Evolutionary conservation across 2,797 vertebrate genomes (phyloP), one percentile per base, ranked within the genome.

Genomic region (Cossypha heuglini): DNA sequence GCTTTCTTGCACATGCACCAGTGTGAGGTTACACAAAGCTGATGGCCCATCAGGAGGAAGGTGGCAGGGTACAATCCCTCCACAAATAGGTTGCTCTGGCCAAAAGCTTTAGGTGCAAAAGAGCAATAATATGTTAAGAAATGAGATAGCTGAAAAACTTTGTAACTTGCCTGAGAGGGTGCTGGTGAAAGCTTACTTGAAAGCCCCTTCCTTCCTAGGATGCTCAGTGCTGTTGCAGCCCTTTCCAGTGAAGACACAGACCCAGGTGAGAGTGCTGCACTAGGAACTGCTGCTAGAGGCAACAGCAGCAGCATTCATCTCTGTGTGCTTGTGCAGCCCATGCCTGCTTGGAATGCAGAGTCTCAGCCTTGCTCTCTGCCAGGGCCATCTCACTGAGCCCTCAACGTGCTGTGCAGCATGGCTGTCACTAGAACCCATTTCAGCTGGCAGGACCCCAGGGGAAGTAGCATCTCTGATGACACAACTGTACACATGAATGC

Each of bases 311-410:
- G 22, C 16, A 12, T 24, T 11, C 37, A 11, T 0, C 35, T 31
- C 15, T 10, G n/a, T 37, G 31, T 3, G 0, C 10, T 5, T 0
- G 4, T 43, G 33, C 46, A 48, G 37, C 11, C 37, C 2, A 0
- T 13, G 11, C 12, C 37, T 3, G 1, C 19, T 19, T 1, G 10
- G 29, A 52, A 33, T 16, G n/a, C 52, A 28, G 37, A 24, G 4
- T 8, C 45, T 24, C 42, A 83, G 77, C 59, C 45, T 28, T 20
- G 52, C 52, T 48, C 29, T 2, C 29, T 3, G 9, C 43, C 45
- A 37, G 2, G 1, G 46, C 64, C 57, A 17, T 6, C 21, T 37
- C 54, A 6, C 55, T 33, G 45, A 37, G n/a, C 19, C 20, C 43
- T 52, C 81, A 37, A 19, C 0, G 1, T 7, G 15, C 48, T 25